Conservation (phyloP, 2,797 vertebrate species). For the Tenualosa ilisha region DNA sequence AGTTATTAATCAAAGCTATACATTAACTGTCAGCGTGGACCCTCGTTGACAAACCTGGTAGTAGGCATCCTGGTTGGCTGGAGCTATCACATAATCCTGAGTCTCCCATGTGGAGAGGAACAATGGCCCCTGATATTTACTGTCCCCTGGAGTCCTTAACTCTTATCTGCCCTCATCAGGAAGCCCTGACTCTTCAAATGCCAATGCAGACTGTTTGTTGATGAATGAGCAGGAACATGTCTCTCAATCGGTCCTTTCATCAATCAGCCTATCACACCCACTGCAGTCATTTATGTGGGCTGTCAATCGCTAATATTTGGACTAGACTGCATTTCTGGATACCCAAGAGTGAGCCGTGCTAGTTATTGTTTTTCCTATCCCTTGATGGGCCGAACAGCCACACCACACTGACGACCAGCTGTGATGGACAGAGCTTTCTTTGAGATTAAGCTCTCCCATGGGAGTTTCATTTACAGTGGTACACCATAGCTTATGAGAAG, state of each 20-base stretch:
- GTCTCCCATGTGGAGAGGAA: background rate
- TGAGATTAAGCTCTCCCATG: background rate
- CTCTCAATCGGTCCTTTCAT: background rate
- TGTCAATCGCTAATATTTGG: background rate
- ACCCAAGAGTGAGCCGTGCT: background rate
- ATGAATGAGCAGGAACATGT: conserved; percentile 1
- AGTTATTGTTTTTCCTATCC: background rate
- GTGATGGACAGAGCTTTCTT: conserved; percentile 1
- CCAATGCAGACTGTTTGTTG: background rate
- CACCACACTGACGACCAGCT: background rate
- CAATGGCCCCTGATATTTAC: background rate
- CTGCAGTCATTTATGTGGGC: background rate
- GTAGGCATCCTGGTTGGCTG: background rate
- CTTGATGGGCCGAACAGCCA: background rate
- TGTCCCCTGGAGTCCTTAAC: background rate
- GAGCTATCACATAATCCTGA: background rate
- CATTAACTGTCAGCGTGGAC: background rate
- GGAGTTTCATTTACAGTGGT: background rate
- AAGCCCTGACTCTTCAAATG: background rate
- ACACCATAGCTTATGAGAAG: conserved; percentile 1
- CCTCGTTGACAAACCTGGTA: background rate
- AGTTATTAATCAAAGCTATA: background rate
- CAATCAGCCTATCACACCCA: background rate
- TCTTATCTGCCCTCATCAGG: background rate
- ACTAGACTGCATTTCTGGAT: background rate